Percentiles rank a stretch among this genome's conserved stretches.
Conservation (phyloP, 2,113 vertebrate species). For the Thalassarche chlororhynchos region DNA sequence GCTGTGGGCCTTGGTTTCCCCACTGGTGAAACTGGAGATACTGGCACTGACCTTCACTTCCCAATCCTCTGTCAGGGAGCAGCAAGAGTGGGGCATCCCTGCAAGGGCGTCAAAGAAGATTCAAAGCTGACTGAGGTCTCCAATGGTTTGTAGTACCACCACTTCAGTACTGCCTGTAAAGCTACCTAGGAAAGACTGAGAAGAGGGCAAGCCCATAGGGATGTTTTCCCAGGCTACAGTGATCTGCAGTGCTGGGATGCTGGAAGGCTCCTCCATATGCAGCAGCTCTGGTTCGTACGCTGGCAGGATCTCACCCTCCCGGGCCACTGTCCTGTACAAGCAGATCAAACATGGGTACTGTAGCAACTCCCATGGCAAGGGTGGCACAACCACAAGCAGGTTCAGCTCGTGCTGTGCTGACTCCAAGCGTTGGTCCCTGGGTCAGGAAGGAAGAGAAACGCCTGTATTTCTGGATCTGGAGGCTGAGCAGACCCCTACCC, state of each 20-base stretch:
- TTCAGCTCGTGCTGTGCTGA: background rate
- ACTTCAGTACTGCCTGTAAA: background rate
- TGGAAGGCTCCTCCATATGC: background rate
- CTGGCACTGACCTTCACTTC: background rate
- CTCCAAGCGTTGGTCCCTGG: background rate
- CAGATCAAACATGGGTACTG: background rate
- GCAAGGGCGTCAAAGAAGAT: background rate
- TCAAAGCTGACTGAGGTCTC: background rate
- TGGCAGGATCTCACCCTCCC: background rate
- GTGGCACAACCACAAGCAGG: background rate
- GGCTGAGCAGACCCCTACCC: background rate
- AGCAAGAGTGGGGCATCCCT: background rate
- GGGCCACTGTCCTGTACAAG: background rate
- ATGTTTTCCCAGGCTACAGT: background rate
- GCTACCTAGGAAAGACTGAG: background rate
- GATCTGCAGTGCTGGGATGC: background rate
- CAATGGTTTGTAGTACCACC: background rate
- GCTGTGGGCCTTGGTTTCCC: background rate
- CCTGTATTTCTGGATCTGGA: background rate
- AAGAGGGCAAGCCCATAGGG: background rate
- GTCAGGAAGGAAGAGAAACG: background rate
- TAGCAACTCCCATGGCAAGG: background rate
- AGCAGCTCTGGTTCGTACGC: background rate
- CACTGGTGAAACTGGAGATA: background rate
- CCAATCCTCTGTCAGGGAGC: background rate